These are phyloP conservation scores for Grallaria varia DNA, from an alignment of 2,113 vertebrate genomes.

Conservation along the genomic window DNA sequence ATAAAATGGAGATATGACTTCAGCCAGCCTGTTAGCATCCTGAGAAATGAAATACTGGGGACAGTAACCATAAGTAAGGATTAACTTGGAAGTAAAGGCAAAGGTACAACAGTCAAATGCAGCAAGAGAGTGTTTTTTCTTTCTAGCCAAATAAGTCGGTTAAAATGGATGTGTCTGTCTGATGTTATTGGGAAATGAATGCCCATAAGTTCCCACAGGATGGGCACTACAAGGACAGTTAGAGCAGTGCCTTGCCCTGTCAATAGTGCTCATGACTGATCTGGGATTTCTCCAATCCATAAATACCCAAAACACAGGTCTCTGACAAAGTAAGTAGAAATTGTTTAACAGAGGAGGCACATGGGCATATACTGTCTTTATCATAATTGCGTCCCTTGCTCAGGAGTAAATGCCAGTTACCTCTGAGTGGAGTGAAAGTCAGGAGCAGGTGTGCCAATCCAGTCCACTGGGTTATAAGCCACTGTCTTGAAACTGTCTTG, in stretches of 20 bases:
- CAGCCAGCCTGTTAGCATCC: neutral
- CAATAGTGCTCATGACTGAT: neutral
- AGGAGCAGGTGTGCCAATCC: rapidly evolving
- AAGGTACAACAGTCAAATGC: neutral
- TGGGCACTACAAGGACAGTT: neutral
- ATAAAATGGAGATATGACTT: neutral
- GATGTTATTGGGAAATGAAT: neutral
- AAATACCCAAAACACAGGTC: neutral
- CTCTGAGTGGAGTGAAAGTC: neutral
- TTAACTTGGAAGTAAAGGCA: neutral
- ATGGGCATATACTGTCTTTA: neutral
- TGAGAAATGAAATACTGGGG: neutral
- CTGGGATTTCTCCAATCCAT: neutral
- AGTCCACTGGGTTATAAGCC: neutral
- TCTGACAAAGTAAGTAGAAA: neutral
- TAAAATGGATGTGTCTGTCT: neutral
- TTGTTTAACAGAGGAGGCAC: neutral
- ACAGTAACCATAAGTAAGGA: neutral
- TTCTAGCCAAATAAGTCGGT: neutral
- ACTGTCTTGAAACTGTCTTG: neutral
- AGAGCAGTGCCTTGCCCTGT: neutral
- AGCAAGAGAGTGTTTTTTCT: neutral
- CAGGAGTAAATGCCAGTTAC: neutral
- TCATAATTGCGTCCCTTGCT: neutral
- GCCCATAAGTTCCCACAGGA: neutral